Evolutionary conservation across 2,113 vertebrate genomes (phyloP), one percentile per base, ranked within the genome.

Genomic region (Semnornis frantzii): DNA sequence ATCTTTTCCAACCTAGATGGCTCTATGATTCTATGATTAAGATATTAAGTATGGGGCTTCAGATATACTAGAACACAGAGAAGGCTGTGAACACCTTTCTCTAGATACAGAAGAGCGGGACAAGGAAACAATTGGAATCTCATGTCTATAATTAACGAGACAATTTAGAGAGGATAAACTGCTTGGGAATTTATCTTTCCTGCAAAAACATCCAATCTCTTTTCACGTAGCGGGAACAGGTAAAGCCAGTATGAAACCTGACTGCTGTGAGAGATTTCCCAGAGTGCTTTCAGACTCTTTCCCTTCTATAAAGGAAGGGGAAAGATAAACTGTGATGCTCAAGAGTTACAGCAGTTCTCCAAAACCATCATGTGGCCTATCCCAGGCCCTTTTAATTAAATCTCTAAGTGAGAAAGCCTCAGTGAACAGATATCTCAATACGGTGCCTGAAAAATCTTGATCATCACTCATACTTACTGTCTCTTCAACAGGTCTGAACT

Each of bases 401-500:
- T 76, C 66, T 44, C 63, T 34, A 58, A 76, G n/a, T 54, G 4
- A 73, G 8, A 66, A 57, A 57, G 6, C 44, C 27, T 52, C 42
- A 74, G 25, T 10, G 4, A 89, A 76, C 9, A 91, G 23, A 31
- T 12, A 52, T 4, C 21, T 30, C 34, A 52, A 58, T 33, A 39
- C 3, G 2, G 8, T 57, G 9, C 27, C 77, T 76, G 34, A 80
- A 74, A 91, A 86, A 27, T 65, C 60, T 80, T 89, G 37, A 15
- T 6, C n/a, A 6, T 33, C 5, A 9, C 2, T 39, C 25, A 58
- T 84, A 94, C 96, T 92, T 87, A 97, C 96, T 37, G 2, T 94
- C 57, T 96, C 92, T 30, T 94, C 62, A 83, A 85, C 76, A 74
- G 95, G 92, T 73, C 81, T 96, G 46, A 97, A 87, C 42, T 81